Conservation (phyloP, 92 coral and sea anemone genomes). For the Palythoa caribaeorum region DNA sequence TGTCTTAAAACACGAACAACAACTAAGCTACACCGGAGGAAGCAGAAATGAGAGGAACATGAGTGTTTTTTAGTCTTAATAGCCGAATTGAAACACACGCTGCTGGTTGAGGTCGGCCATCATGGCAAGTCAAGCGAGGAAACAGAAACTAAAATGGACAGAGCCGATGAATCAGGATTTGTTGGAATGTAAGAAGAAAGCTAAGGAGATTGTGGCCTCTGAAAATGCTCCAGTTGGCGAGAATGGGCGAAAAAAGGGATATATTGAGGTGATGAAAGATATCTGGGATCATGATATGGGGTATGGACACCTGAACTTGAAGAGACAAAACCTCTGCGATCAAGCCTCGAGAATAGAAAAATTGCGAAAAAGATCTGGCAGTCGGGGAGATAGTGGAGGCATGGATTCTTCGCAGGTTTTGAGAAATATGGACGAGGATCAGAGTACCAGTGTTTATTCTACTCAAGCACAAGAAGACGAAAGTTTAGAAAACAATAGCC, state of each 20-base stretch:
- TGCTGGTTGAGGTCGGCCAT: no score
- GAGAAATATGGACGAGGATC: slow-evolving; percentile 6
- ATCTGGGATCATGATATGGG: slow-evolving; percentile 28
- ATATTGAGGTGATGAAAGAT: slow-evolving; percentile 38
- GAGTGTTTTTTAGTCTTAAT: no score
- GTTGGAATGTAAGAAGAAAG: slow-evolving; percentile 33
- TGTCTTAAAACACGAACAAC: no score
- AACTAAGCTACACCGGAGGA: no score
- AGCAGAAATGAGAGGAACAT: no score
- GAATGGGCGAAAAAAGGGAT: slow-evolving; percentile 46
- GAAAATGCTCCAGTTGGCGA: slow-evolving; percentile 5
- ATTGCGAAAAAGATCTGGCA: background rate
- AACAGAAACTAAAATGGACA: no score
- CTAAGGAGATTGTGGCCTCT: slow-evolving; percentile 27
- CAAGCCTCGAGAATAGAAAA: slow-evolving; percentile 45
- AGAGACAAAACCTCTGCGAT: slow-evolving; percentile 38
- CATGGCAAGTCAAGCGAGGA: no score
- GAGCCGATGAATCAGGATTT: slow-evolving; percentile 24
- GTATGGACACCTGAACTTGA: slow-evolving; percentile 21
- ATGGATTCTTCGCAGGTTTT: slow-evolving; percentile 2
- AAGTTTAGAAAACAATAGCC: slow-evolving; percentile 3
- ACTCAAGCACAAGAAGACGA: slow-evolving; percentile 6
- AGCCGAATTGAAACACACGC: no score
- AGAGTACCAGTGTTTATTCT: slow-evolving; percentile 4
- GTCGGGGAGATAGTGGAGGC: slow-evolving; percentile 5